phyloP scores from a whole-genome alignment of 2,797 vertebrate genomes.

The Oreortyx pictus region DNA sequence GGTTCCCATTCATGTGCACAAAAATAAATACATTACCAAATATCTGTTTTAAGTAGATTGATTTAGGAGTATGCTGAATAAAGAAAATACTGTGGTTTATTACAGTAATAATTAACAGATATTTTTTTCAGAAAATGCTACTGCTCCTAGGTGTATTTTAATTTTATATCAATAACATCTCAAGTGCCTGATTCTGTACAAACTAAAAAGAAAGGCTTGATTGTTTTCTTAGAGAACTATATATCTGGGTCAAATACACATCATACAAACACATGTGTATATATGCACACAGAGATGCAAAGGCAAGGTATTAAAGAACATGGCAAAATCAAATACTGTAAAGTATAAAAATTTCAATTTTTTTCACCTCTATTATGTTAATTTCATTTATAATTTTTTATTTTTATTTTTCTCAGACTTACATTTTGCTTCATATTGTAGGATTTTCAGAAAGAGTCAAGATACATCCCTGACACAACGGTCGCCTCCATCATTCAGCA shows the following conservation, averaged over 20 bases:
- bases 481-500: slow-evolving; percentile 3
- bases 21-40: rapidly evolving
- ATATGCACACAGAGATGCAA: not conserved
- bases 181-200: not conserved
- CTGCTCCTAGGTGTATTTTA: not conserved
- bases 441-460: not conserved
- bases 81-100: not conserved
- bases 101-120: not conserved
- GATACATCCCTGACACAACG: not conserved
- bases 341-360: not conserved
- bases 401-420: not conserved
- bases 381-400: not conserved
- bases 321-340: not conserved
- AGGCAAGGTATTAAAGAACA: not conserved
- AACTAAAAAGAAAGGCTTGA: not conserved
- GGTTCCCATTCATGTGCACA: not conserved
- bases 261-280: rapidly evolving
- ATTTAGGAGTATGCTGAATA: not conserved
- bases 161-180: not conserved
- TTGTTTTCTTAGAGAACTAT: not conserved
- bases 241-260: not conserved
- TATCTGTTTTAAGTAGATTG: not conserved
- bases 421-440: not conserved
- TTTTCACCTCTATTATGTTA: not conserved
- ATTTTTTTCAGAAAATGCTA: not conserved